A percentile compares a stretch with the other conserved stretches of the same genome.
phyloP scores from a whole-genome alignment of 1,140 invertebrate species.

The Pissodes strobi region DNA sequence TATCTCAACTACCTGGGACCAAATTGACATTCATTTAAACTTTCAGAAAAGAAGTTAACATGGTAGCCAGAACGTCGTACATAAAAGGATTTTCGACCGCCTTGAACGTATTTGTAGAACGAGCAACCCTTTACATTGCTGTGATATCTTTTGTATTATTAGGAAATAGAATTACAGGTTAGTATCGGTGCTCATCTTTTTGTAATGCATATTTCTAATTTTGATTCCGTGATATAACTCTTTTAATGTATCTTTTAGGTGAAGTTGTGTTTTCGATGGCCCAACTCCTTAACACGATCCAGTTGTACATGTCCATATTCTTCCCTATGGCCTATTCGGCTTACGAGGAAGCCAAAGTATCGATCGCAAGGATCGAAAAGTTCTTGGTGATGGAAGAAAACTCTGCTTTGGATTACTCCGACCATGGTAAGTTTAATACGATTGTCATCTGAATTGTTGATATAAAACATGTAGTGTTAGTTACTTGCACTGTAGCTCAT shows the following conservation, averaged over 20 bases:
- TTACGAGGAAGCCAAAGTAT: conserved; percentile 63
- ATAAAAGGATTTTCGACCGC: conserved; percentile 72
- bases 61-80: conserved; percentile 69
- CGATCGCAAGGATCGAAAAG: conserved; percentile 66
- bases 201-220: too few relatives aligned
- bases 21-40: too few relatives aligned
- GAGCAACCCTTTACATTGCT: conserved; percentile 72
- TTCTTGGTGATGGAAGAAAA: conserved; percentile 54
- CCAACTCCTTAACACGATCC: conserved; percentile 75
- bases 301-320: conserved; percentile 74
- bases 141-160: conserved; percentile 69
- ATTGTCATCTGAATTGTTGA: too few relatives aligned
- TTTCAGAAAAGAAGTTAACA: conserved; percentile 61
- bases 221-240: too few relatives aligned
- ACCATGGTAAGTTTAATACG: conserved; percentile 15
- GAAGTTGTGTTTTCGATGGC: conserved; percentile 75
- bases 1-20: too few relatives aligned
- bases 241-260: conserved; percentile 52
- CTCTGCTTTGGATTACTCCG: conserved; percentile 9
- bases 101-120: conserved; percentile 68
- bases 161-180: conserved; percentile 64
- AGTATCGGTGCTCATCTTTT: too few relatives aligned
- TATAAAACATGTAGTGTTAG: too few relatives aligned
- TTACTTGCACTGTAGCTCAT: too few relatives aligned
- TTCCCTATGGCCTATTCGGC: conserved; percentile 61